A percentile compares a stretch with the other conserved stretches of the same genome.
Conservation (phyloP, 2,113 vertebrate species). For the Riparia riparia region DNA sequence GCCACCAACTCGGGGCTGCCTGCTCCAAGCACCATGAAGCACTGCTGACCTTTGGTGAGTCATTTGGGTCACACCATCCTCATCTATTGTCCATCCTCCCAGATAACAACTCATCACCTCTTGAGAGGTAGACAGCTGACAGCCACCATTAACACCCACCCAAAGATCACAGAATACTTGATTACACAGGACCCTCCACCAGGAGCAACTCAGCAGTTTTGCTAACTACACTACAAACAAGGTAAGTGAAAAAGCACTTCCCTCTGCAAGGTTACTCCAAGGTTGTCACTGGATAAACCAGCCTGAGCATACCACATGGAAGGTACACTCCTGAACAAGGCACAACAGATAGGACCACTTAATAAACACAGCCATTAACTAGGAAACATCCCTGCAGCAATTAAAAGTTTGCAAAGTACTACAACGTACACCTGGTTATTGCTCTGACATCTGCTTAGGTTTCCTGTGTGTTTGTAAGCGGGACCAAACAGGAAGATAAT, state of each 20-base stretch:
- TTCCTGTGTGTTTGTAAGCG: slow-evolving; percentile 1
- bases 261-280: background rate
- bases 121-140: background rate
- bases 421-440: slow-evolving; percentile 24
- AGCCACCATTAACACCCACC: background rate
- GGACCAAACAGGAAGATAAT: slow-evolving; percentile 45
- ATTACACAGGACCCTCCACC: background rate
- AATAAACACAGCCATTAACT: slow-evolving; percentile 31
- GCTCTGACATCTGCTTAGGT: slow-evolving; percentile 59
- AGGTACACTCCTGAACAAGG: background rate
- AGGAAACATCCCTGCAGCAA: background rate
- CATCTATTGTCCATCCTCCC: background rate
- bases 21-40: background rate
- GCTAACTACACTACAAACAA: background rate
- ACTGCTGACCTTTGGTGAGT: background rate
- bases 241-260: background rate
- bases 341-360: background rate
- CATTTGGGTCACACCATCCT: background rate
- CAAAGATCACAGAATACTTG: background rate
- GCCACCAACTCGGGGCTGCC: background rate
- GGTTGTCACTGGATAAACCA: background rate
- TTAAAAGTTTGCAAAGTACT: slow-evolving; percentile 39
- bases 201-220: background rate
- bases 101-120: background rate
- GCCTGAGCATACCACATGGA: background rate